phyloP scores from a whole-genome alignment of 2,113 vertebrate genomes.

The Stomatorhinus ivindoensis region DNA sequence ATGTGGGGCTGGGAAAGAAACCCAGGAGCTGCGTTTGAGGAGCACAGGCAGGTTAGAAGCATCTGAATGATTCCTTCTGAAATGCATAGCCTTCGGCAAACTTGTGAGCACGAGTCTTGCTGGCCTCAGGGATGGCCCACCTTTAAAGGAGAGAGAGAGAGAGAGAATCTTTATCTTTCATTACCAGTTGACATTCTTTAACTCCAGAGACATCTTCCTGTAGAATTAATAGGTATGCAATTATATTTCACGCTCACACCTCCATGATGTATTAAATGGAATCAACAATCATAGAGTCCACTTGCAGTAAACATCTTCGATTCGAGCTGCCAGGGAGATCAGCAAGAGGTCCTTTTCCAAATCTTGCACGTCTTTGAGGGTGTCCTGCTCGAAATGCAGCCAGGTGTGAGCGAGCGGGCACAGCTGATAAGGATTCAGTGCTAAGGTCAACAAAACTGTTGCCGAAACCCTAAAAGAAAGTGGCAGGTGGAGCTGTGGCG shows the following conservation, averaged over 20 bases:
- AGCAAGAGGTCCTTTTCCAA: background rate
- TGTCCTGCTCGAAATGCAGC: background rate
- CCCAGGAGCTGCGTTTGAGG: slow-evolving; percentile 22
- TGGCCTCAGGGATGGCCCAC: slow-evolving; percentile 6
- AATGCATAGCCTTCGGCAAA: slow-evolving; percentile 29
- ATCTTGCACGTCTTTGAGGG: background rate
- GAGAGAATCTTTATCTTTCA: slow-evolving; percentile 12
- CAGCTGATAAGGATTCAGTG: background rate
- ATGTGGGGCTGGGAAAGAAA: slow-evolving; percentile 13
- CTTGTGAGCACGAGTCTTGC: slow-evolving; percentile 12
- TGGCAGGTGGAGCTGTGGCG: background rate
- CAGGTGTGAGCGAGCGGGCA: background rate
- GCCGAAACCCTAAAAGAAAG: background rate
- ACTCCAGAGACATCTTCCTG: background rate
- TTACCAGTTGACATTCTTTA: slow-evolving; percentile 23
- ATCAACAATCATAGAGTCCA: background rate
- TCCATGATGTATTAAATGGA: background rate
- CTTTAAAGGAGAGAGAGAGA: background rate
- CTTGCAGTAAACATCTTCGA: background rate
- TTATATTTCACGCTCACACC: background rate
- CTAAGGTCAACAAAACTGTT: background rate
- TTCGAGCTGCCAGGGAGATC: background rate
- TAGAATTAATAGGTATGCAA: background rate
- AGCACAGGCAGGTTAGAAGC: slow-evolving; percentile 28
- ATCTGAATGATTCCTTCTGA: slow-evolving; percentile 27